Evolutionary conservation across 2,888 invertebrate species (phyloP).

Genomic region (Chloroclystis v-ata): DNA sequence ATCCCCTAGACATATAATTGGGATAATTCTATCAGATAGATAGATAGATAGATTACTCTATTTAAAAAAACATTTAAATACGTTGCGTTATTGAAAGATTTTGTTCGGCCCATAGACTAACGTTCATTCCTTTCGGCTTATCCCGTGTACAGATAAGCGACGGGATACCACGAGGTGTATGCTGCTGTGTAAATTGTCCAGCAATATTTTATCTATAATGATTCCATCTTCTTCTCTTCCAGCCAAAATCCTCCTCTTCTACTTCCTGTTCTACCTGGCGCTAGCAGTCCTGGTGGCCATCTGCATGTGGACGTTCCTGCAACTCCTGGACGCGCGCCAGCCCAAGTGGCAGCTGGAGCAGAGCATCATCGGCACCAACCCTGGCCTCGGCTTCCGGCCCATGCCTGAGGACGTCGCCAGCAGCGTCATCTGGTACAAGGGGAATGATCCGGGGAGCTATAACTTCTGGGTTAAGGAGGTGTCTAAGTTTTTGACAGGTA

Average conservation of each 20-base stretch:
- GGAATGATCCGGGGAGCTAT: slow-evolving; percentile 86
- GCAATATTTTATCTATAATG: too few species aligned
- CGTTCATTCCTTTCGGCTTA: too few species aligned
- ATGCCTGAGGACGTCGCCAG: slow-evolving; percentile 93
- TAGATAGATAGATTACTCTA: too few species aligned
- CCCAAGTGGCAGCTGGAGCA: slow-evolving; percentile 92
- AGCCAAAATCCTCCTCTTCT: slow-evolving; percentile 97
- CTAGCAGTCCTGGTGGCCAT: slow-evolving; percentile 95
- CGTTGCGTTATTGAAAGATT: too few species aligned
- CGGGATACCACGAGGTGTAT: too few species aligned
- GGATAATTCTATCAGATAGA: too few species aligned
- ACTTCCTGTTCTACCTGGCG: slow-evolving; percentile 94
- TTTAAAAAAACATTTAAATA: too few species aligned
- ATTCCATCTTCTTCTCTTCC: slow-evolving; percentile 44
- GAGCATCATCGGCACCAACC: slow-evolving; percentile 96
- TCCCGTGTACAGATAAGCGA: too few species aligned
- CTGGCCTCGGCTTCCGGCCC: slow-evolving; percentile 97
- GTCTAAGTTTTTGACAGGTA: slow-evolving; percentile 87
- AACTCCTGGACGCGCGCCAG: slow-evolving; percentile 91
- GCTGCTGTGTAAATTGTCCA: too few species aligned
- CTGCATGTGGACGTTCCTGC: slow-evolving; percentile 96
- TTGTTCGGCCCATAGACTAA: too few species aligned
- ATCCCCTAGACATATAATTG: too few species aligned
- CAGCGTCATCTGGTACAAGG: slow-evolving; percentile 96
- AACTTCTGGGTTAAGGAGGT: slow-evolving; percentile 88